phyloP scores from a whole-genome alignment of 2,888 invertebrate genomes.

The Theretra japonica region DNA sequence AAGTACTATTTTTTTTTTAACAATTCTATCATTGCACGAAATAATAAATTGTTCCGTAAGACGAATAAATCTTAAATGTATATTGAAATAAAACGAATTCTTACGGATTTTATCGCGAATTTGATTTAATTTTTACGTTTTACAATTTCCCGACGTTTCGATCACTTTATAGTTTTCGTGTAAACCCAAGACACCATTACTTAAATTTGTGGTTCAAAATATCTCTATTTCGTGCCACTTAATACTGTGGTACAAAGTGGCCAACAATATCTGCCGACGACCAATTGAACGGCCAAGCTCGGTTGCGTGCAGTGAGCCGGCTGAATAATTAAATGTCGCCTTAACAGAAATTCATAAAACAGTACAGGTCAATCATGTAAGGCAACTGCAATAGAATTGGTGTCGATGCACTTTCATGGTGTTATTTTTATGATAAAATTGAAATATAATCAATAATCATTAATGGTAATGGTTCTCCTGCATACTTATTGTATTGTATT shows the following conservation, averaged over 20 bases:
- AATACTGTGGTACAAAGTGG: not conserved
- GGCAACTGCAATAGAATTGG: slow-evolving; percentile 10
- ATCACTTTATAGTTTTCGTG: too few species aligned
- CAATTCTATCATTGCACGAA: too few species aligned
- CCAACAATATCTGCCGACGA: not conserved
- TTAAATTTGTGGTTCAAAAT: not conserved
- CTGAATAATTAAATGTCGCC: slow-evolving; percentile 17
- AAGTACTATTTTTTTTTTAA: too few species aligned
- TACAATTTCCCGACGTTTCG: too few species aligned
- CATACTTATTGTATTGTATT: too few species aligned
- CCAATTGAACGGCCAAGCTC: slow-evolving; percentile 4
- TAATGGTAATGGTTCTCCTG: too few species aligned
- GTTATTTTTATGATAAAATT: not conserved
- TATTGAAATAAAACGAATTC: too few species aligned
- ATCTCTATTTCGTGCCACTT: not conserved
- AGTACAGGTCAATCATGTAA: slow-evolving; percentile 13
- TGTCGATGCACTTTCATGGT: not conserved
- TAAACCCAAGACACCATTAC: too few species aligned
- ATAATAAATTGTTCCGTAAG: not conserved
- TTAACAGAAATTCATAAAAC: slow-evolving; percentile 20
- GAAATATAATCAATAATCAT: too few species aligned
- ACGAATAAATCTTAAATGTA: too few species aligned
- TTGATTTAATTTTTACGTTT: too few species aligned
- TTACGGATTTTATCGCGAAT: too few species aligned
- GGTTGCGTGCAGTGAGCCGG: slow-evolving; percentile 26